Evolutionary conservation across 1,140 invertebrate species (phyloP).

Genomic region (Drosophila lowei): DNA sequence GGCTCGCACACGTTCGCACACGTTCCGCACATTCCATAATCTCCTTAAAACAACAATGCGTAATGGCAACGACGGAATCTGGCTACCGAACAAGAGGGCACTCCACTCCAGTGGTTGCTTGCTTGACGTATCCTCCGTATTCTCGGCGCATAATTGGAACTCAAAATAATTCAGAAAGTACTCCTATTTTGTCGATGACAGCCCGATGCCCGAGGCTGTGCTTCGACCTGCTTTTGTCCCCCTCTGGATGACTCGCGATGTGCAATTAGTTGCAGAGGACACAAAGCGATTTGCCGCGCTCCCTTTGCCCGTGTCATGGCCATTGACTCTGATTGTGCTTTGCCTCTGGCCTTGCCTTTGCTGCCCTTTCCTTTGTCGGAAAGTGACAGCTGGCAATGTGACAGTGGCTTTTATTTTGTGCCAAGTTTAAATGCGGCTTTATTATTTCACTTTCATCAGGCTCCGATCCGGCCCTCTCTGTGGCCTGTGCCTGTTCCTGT

Average conservation of each 20-base stretch:
- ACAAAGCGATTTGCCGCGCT: conserved; percentile 4
- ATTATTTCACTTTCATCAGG: conserved; percentile 42
- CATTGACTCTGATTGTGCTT: conserved; percentile 5
- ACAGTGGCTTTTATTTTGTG: conserved; percentile 56
- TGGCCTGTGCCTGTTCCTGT: not conserved
- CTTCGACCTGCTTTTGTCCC: conserved; percentile 13
- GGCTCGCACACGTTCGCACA: conserved; percentile 17
- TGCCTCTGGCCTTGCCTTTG: conserved; percentile 18
- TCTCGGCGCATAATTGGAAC: conserved; percentile 24
- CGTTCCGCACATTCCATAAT: conserved; percentile 58
- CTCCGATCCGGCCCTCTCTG: not conserved
- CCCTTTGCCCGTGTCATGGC: conserved; percentile 8
- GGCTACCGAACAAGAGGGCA: conserved; percentile 10
- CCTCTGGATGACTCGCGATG: conserved; percentile 17
- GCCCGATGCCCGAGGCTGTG: conserved; percentile 4
- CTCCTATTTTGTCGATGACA: conserved; percentile 2
- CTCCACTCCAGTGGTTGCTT: too few species aligned
- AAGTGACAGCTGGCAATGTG: conserved; percentile 47
- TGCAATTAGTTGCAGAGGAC: conserved; percentile 58
- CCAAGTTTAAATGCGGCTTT: conserved; percentile 51
- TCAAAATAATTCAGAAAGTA: not conserved
- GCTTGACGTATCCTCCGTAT: too few species aligned
- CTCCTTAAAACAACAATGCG: conserved; percentile 69
- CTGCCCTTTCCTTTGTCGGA: conserved; percentile 26
- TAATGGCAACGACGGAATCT: conserved; percentile 39